Conservation (phyloP, 2,797 vertebrate genomes). For the Falco biarmicus region DNA sequence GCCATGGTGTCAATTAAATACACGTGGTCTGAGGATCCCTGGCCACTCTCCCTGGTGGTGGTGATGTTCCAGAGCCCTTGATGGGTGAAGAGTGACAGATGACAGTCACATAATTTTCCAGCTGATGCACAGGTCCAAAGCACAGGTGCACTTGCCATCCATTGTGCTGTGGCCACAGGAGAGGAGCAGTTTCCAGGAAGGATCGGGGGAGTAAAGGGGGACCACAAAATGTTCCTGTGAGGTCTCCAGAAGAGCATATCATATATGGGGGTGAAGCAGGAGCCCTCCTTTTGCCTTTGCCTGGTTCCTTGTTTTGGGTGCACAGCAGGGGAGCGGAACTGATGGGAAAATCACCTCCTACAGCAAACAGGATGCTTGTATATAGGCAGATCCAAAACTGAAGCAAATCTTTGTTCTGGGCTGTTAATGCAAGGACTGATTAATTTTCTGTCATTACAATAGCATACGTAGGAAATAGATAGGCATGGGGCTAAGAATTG, state of each 20-base stretch:
- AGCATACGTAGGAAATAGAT: not conserved
- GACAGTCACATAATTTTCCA: not conserved
- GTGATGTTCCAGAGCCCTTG: not conserved
- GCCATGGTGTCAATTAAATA: not conserved
- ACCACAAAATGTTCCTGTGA: not conserved
- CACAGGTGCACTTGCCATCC: accelerated
- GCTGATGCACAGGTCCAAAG: not conserved
- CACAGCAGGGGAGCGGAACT: not conserved
- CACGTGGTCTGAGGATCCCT: not conserved
- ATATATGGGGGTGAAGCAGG: not conserved
- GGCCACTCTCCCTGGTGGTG: not conserved
- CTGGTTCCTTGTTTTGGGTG: not conserved
- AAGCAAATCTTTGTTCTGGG: not conserved
- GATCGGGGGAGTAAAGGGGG: not conserved
- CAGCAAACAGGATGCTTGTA: not conserved
- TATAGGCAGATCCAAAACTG: not conserved
- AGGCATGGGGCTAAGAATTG: not conserved
- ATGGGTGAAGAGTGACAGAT: not conserved
- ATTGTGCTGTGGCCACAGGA: not conserved
- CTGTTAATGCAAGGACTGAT: not conserved
- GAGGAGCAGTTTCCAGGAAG: not conserved
- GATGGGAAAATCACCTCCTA: not conserved
- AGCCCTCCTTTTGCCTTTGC: not conserved
- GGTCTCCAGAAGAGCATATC: not conserved
- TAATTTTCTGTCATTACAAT: not conserved